Evolutionary conservation across 1,140 invertebrate species (phyloP), one percentile per base, ranked within the genome.

Genomic region (Pogonus chalceus): DNA sequence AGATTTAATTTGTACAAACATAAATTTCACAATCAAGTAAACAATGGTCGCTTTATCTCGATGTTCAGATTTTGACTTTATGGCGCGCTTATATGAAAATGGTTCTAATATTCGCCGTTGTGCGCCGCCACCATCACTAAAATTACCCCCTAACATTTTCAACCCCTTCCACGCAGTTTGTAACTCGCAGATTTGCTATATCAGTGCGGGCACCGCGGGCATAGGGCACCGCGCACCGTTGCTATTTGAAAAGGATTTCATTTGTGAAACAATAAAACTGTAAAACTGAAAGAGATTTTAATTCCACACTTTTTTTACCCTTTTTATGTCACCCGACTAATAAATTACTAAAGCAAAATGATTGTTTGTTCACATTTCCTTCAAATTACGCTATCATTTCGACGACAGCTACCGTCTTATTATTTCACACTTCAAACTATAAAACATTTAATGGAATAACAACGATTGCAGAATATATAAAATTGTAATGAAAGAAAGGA

Each of bases 1-100:
- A 64, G 64, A 69, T 69, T 69, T 68, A 69, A 68, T 69, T 69
- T 69, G 68, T 68, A 68, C 66, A 65, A 67, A 67, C 68, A 66
- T 68, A 68, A 69, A 69, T 69, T 68, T 62, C 62, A 69, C 66
- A 69, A 69, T 68, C 66, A 67, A 65, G 65, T 67, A 67, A 68
- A 69, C 66, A 69, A 69, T 69, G 65, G 65, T 54, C 60, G 65
- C 62, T 69, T 67, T 68, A 69, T 69, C 66, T 63, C 62, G 65
- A 68, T 68, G 66, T 68, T 66, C 66, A 68, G 65, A 68, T 69
- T 69, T 68, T 61, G 65, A 67, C 64, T 65, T 69, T 69, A 67
- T 65, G 64, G 60, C 39, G 54, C 60, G 60, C 65, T 63, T 43
- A 43, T 43, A 43, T 43, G 37, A 43, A 43, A 43, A 43, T 43